phyloP scores from a whole-genome alignment of 2,888 invertebrate species.

The Mystacides longicornis region DNA sequence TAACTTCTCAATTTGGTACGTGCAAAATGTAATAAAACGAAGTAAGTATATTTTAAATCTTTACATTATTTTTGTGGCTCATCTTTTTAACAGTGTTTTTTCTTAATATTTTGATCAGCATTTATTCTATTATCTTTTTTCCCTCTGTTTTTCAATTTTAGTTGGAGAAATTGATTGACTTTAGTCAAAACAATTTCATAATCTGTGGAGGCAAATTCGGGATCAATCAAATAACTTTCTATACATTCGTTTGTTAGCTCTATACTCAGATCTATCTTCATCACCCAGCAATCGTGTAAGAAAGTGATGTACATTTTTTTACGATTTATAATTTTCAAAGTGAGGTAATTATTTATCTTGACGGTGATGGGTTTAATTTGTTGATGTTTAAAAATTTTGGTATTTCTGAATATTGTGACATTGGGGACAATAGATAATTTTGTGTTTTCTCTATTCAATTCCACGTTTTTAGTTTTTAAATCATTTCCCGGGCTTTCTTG shows the following conservation, averaged over 20 bases:
- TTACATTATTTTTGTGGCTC: too few species aligned
- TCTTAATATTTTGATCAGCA: too few species aligned
- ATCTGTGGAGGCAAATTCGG: background rate
- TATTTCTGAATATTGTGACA: background rate
- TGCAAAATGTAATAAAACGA: too few species aligned
- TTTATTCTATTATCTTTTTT: too few species aligned
- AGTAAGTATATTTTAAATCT: too few species aligned
- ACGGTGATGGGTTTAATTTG: constrained; percentile 11
- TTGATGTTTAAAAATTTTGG: constrained; percentile 5
- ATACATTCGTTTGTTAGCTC: constrained; percentile 6
- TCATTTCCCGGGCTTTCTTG: too few species aligned
- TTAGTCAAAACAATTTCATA: constrained; percentile 5
- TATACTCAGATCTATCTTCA: constrained; percentile 15
- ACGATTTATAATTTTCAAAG: constrained; percentile 8
- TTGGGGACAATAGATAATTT: background rate
- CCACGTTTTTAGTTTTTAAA: too few species aligned
- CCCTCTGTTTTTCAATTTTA: background rate
- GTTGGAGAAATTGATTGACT: constrained; percentile 3
- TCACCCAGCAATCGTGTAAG: constrained; percentile 6
- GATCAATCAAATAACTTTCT: constrained; percentile 8
- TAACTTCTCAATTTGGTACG: too few species aligned
- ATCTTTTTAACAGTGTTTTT: too few species aligned
- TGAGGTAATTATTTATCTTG: constrained; percentile 14
- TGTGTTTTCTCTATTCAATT: background rate
- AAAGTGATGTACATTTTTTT: constrained; percentile 11